Evolutionary conservation across 2,113 vertebrate species (phyloP), one percentile per base, ranked within the genome.

Genomic region (Petroica traversi): DNA sequence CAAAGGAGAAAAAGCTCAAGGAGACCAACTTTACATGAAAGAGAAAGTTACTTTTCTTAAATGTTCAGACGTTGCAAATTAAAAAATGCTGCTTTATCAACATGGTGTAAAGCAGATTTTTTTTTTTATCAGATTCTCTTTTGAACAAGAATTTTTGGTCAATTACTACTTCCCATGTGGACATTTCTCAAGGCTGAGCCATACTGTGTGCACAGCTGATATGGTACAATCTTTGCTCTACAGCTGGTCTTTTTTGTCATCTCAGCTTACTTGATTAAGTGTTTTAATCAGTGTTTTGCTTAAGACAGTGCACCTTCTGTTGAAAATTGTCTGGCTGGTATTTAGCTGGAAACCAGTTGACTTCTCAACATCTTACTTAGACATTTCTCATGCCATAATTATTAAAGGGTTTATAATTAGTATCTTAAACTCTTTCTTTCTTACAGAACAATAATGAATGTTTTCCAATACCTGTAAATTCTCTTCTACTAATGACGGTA

Each of bases 161-260:
- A 93, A 81, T 93, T 94, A 88, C 36, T 88, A 36, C 61, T 94
- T 91, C 85, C 73, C 57, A 58, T 33, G 73, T 79, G 83, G 83
- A 91, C 58, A 85, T 48, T 85, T 96, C 80, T 94, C 86, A 96
- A 92, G 80, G 67, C 57, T 91, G 69, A 87, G 71, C 57, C 93
- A 88, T 73, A 63, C 55, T 77, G 63, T 95, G 92, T 89, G 67
- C 92, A 83, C 73, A 96, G 89, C 91, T 95, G 96, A 96, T 94
- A 97, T 1, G 38, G 82, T 79, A 87, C 94, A 96, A 97, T 97
- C 96, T 97, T 97, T 88, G 51, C 85, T 93, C 71, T 95, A 95
- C 97, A 97, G 95, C 92, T 92, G 95, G 71, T 94, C 93, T 95
- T 86, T 81, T 94, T 96, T 97, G 96, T 95, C 93, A 93, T 93